These are phyloP conservation scores for Meloidogyne floridensis DNA, from an alignment of 1,140 invertebrate species.

Conservation along the genomic window DNA sequence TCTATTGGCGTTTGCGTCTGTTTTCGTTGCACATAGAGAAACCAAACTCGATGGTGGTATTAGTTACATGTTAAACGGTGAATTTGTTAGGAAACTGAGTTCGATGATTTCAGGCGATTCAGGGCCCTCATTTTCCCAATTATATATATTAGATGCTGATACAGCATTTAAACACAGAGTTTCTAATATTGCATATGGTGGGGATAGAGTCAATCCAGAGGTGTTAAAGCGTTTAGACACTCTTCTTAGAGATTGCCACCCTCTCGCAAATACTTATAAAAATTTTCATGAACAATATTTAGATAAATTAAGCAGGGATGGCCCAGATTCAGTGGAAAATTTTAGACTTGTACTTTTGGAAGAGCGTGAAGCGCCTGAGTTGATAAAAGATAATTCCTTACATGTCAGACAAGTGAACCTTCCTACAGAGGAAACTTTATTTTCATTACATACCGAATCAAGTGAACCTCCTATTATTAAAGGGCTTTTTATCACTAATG, in stretches of 20 bases:
- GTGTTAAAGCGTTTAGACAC: neutral
- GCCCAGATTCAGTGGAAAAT: constrained; percentile 7
- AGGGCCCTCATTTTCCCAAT: no score
- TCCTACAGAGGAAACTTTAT: neutral
- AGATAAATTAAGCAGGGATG: neutral
- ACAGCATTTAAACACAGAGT: neutral
- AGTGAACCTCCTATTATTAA: neutral
- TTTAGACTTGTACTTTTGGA: neutral
- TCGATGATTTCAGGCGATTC: neutral
- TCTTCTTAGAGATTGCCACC: neutral
- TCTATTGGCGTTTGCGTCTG: constrained; percentile 5
- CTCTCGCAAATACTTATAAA: neutral
- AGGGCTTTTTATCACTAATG: constrained; percentile 6
- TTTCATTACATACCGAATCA: neutral
- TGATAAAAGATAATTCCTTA: neutral
- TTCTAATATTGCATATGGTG: neutral
- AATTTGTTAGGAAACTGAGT: neutral
- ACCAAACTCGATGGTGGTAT: neutral
- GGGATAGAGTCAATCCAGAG: neutral
- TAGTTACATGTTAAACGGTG: constrained; percentile 7
- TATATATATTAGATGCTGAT: no score
- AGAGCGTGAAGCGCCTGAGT: neutral
- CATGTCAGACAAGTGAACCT: neutral
- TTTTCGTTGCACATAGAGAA: neutral
- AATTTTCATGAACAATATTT: constrained; percentile 3